A percentile compares a stretch with the other conserved stretches of the same genome.
phyloP scores from a whole-genome alignment of 2,888 invertebrate species.

The Camponotus fellah region DNA sequence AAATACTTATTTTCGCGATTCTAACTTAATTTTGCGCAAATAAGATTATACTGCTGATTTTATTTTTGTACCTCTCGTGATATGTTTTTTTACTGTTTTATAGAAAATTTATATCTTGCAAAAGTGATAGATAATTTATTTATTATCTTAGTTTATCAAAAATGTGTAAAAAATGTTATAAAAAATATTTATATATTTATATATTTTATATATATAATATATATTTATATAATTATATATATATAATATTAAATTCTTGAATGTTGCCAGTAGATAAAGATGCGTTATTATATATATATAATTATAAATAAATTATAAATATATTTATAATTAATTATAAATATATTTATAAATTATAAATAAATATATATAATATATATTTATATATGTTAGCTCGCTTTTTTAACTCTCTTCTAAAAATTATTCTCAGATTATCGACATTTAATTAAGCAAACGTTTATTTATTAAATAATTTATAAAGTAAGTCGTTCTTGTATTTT shows the following conservation, averaged over 20 bases:
- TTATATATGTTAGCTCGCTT: neutral
- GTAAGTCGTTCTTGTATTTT: neutral
- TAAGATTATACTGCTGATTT: neutral
- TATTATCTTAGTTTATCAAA: neutral
- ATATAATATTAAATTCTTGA: too few relatives aligned
- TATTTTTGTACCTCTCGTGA: neutral
- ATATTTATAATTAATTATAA: too few relatives aligned
- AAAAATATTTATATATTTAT: neutral
- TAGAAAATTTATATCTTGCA: neutral
- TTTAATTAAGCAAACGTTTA: neutral
- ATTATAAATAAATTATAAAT: too few relatives aligned
- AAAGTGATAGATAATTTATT: neutral
- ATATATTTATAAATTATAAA: too few relatives aligned
- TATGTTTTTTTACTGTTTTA: neutral
- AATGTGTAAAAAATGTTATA: neutral
- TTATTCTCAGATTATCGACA: neutral
- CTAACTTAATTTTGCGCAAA: constrained; percentile 1
- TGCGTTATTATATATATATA: too few relatives aligned
- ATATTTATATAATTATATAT: too few relatives aligned
- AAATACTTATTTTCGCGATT: neutral
- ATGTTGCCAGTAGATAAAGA: too few relatives aligned
- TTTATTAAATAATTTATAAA: neutral
- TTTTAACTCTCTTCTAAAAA: neutral
- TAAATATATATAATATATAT: too few relatives aligned
- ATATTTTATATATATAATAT: too few relatives aligned